Base-by-base conservation (phyloP, 2,888 invertebrate species). In the Dastarcus helophoroides region DNA sequence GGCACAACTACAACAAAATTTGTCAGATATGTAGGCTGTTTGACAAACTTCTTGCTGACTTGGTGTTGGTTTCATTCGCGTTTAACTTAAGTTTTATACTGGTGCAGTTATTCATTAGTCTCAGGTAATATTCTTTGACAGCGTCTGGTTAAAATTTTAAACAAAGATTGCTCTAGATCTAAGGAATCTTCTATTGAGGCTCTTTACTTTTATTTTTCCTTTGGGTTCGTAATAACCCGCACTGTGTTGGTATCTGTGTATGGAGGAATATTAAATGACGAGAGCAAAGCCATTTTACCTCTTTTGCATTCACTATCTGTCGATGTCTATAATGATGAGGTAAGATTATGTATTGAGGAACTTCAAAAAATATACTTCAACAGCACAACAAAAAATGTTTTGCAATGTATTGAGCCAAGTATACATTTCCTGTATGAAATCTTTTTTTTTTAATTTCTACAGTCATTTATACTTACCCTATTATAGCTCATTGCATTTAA, bases 231-330 rank as follows among this genome's bases (percentile, higher is more conserved):
- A 10, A 62, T 79, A 32, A 56, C 65, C 2, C 62, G 78, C 23
- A 73, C 76, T 0, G 57, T 71, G 1, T 65, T 71, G 0, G 53
- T 57, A 1, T 50, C 51, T 4, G 43, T 54, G 14, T 53, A 46
- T 35, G 56, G 50, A 15, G 50, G 56, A 7, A 44, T 41, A 33
- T 48, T 57, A 13, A 47, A 56, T 28, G 53, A 57, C 26, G 53
- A 53, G 26, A 63, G 63, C 38, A 56, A 53, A 43, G 48, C 48
- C 14, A 49, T 56, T 3, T 39, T 56, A 14, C 39, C 50, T 1
- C 63, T 73, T 2, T 46, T 79, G 9, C 76, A 75, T 46, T 69
- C 73, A 17, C 72, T 76, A 2, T 71, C 76, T 1, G 69, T 71
- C 2, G 65, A 71, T 1, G 68, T 69, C 3, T 79, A 25, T 10